phyloP scores from a whole-genome alignment of 2,797 vertebrate species.

The Propithecus deckenii region DNA sequence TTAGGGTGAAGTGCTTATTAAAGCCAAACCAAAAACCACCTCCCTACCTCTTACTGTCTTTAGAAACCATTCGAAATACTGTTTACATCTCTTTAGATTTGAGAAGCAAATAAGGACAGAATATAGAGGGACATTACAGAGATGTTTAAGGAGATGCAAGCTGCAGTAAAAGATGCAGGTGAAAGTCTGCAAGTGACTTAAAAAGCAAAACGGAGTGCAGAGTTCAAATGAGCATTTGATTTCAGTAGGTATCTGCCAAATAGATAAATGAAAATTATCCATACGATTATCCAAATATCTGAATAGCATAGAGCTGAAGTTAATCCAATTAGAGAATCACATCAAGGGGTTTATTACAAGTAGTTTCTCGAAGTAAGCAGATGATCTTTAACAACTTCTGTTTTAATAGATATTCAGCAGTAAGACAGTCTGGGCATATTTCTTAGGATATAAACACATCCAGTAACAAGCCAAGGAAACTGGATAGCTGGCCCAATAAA shows the following conservation, averaged over 20 bases:
- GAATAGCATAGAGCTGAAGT: conserved; percentile 57
- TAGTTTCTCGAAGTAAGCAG: conserved; percentile 74
- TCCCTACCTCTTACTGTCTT: background rate
- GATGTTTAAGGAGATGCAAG: background rate
- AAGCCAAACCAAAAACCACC: conserved; percentile 1
- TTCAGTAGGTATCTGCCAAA: conserved; percentile 60
- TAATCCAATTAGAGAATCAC: conserved; percentile 70
- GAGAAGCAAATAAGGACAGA: background rate
- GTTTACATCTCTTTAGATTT: background rate
- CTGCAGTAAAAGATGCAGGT: background rate
- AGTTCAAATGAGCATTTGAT: conserved; percentile 30
- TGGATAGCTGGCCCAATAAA: background rate
- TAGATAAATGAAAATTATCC: conserved; percentile 61
- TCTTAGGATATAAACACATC: background rate
- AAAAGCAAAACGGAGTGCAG: background rate
- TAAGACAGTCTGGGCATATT: conserved; percentile 50
- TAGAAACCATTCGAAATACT: background rate
- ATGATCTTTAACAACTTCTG: conserved; percentile 71
- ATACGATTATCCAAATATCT: conserved; percentile 36
- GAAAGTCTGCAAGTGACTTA: background rate
- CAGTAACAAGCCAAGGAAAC: background rate
- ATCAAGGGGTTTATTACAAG: conserved; percentile 63
- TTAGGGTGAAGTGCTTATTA: background rate
- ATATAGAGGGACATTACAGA: background rate
- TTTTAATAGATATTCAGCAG: conserved; percentile 50